phyloP scores from a whole-genome alignment of 2,113 vertebrate genomes.

The Lethenteron reissneri region DNA sequence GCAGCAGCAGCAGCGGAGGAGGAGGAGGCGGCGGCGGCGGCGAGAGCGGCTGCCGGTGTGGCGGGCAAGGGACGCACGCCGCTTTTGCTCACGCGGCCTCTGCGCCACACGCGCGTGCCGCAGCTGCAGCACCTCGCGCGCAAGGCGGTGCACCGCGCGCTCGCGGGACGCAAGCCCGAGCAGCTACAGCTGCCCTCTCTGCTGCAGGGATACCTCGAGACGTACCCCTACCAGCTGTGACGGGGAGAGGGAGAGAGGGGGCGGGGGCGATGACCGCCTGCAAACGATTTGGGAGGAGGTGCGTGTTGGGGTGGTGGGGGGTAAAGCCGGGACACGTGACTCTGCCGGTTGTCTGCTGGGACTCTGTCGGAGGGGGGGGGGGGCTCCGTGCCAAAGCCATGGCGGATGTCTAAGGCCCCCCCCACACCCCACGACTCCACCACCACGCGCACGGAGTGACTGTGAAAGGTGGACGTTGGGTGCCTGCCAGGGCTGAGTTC shows the following conservation, averaged over 20 bases:
- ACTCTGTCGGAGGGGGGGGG: neutral
- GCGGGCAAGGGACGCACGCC: slow-evolving; percentile 52
- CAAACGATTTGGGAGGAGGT: neutral
- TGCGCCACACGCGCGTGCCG: slow-evolving; percentile 42
- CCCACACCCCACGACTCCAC: neutral
- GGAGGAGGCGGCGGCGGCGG: slow-evolving; percentile 19
- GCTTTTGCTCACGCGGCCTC: slow-evolving; percentile 51
- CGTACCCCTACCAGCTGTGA: slow-evolving; percentile 26
- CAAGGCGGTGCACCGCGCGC: slow-evolving; percentile 69
- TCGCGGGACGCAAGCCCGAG: slow-evolving; percentile 40
- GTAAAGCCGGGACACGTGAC: neutral
- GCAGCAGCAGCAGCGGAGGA: too few relatives aligned
- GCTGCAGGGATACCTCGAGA: slow-evolving; percentile 66
- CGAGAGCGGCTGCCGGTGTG: slow-evolving; percentile 50
- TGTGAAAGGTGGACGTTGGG: too few relatives aligned
- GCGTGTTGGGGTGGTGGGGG: neutral
- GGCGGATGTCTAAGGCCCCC: neutral
- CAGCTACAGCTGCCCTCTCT: slow-evolving; percentile 53
- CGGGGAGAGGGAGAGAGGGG: neutral
- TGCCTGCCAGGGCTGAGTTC: too few relatives aligned
- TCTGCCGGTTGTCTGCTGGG: neutral
- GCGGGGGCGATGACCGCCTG: neutral
- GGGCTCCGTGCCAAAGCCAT: neutral
- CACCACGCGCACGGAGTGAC: too few relatives aligned
- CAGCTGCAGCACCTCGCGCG: slow-evolving; percentile 77